Percentiles rank a stretch among this genome's conserved stretches.
Conservation (phyloP, 2,888 invertebrate genomes). For the Rhopalosiphum nymphaeae region DNA sequence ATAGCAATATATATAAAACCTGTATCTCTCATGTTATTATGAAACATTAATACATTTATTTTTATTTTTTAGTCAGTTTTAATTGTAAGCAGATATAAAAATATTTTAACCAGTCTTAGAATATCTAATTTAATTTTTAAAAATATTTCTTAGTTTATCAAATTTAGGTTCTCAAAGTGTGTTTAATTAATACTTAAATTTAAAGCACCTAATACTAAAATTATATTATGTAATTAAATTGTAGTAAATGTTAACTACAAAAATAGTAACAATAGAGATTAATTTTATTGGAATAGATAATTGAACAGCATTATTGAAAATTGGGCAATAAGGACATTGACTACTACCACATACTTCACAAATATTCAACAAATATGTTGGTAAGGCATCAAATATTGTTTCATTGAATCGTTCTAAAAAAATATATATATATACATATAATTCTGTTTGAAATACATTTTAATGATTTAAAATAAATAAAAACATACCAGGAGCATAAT, state of each 20-base stretch:
- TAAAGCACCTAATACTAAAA: neutral
- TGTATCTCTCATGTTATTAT: neutral
- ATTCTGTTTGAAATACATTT: neutral
- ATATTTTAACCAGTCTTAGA: constrained; percentile 60
- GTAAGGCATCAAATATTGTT: constrained; percentile 88
- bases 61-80: neutral
- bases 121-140: constrained; percentile 28
- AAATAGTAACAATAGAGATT: constrained; percentile 13
- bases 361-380: constrained; percentile 88
- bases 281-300: constrained; percentile 24
- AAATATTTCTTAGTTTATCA: neutral
- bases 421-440: neutral
- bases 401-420: constrained; percentile 90
- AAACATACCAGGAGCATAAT: constrained; percentile 88
- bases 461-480: constrained; percentile 22
- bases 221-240: constrained; percentile 14
- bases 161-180: neutral
- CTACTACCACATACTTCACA: constrained; percentile 96
- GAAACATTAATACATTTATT: neutral
- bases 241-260: constrained; percentile 17
- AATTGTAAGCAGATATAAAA: neutral
- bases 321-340: constrained; percentile 92
- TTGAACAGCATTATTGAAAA: constrained; percentile 79
- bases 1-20: neutral
- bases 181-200: constrained; percentile 21